Conservation (phyloP, 2,797 vertebrate species). For the Macrochelys suwanniensis region DNA sequence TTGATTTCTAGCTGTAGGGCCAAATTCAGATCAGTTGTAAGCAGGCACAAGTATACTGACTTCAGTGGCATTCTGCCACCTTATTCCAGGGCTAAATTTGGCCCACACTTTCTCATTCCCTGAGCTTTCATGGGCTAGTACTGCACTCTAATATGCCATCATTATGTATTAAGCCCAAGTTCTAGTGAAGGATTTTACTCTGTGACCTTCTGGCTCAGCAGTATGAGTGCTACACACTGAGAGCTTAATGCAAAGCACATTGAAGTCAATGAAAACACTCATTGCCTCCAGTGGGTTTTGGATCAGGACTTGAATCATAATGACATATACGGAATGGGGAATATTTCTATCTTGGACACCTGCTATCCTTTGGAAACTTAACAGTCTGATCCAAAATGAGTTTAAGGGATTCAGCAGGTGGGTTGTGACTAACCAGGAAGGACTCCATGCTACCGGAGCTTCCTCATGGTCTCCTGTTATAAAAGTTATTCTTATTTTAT, state of each 20-base stretch:
- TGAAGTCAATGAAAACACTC: background rate
- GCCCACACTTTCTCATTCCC: background rate
- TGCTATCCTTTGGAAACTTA: conserved; percentile 18
- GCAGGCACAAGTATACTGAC: background rate
- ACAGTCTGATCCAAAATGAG: background rate
- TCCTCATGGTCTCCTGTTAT: background rate
- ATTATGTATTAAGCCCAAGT: background rate
- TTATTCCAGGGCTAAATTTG: background rate
- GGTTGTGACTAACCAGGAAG: background rate
- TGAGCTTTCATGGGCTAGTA: background rate
- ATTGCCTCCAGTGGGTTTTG: conserved; percentile 27
- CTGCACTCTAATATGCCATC: background rate
- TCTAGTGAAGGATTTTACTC: background rate
- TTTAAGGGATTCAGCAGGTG: background rate
- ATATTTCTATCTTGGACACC: background rate
- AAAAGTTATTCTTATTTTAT: background rate
- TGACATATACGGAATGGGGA: background rate
- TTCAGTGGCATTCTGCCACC: background rate
- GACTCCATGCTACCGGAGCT: background rate
- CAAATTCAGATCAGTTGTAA: background rate
- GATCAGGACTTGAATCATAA: conserved; percentile 23
- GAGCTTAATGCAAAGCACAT: background rate
- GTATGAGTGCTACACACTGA: background rate
- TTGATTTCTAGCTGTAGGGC: background rate
- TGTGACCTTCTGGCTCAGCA: conserved; percentile 5